Evolutionary conservation across 2,113 vertebrate genomes (phyloP).

Genomic region (Anhinga rufa): DNA sequence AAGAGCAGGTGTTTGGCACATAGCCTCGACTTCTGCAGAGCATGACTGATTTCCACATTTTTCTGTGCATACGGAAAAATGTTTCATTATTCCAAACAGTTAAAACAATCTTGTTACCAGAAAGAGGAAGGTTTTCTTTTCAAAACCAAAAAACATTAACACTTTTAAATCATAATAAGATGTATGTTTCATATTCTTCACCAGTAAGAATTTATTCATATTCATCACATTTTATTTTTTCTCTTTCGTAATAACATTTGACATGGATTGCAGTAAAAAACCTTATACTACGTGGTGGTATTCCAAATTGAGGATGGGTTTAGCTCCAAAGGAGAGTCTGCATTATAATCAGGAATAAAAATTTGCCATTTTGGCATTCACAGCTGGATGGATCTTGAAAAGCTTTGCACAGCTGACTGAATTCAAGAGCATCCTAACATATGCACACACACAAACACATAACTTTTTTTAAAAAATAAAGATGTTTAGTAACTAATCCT

Average conservation of each 20-base stretch:
- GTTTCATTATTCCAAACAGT: not conserved
- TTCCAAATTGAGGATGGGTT: not conserved
- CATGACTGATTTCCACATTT: not conserved
- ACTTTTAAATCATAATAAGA: not conserved
- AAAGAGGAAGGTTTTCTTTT: not conserved
- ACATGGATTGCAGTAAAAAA: not conserved
- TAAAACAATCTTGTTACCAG: not conserved
- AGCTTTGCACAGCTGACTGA: not conserved
- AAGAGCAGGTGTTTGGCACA: not conserved
- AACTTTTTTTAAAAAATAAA: not conserved
- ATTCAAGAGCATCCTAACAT: not conserved
- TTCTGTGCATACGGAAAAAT: not conserved
- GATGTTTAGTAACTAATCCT: not conserved
- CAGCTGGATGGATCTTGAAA: not conserved
- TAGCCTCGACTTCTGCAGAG: not conserved
- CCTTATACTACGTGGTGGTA: not conserved
- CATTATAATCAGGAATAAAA: not conserved
- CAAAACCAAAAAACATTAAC: not conserved
- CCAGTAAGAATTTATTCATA: not conserved
- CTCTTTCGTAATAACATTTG: not conserved
- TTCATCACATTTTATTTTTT: not conserved
- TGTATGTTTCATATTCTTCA: not conserved
- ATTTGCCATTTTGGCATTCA: constrained; percentile 2
- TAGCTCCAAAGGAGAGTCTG: not conserved
- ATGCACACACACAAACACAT: not conserved